Base-by-base conservation (phyloP, 2,113 vertebrate genomes). In the Hyla sarda region DNA sequence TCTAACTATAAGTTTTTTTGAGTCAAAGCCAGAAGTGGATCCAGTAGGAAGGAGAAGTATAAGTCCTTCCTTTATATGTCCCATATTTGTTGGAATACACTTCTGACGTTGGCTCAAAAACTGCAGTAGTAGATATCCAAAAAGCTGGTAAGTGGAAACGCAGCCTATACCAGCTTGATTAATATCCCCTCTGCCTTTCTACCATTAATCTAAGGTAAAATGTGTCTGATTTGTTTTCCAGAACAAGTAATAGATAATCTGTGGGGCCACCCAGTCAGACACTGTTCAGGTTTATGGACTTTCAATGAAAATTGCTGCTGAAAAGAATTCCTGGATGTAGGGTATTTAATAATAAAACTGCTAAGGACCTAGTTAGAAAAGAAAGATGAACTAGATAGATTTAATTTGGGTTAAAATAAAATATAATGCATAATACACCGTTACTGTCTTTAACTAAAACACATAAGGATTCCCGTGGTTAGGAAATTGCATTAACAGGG, bases 311-410 rank as follows among this genome's bases (percentile, higher is more conserved):
- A 77, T 52, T 32, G 6, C 23, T 11, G 13, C 74, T 25, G 48
- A 77, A 32, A 77, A 77, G 48, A 77, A 28, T 52, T 54, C 74
- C 23, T 54, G 28, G 52, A 54, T 77, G 74, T 54, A 19, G 48
- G n/a, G 32, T 54, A 19, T 54, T 25, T 5, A 32, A 77, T 77
- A 77, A 77, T 32, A 32, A 77, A 77, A 77, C 74, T 54, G 48
- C 21, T 11, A 77, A 54, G 48, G 28, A 52, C 25, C 41, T 77
- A 30, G 47, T 76, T 76, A 76, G n/a, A 30, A 50, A 75, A 30
- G 45, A 77, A 77, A 54, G n/a, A 77, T 77, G n/a, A 17, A 30
- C 13, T 30, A 52, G 48, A 77, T 32, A 54, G 47, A 77, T 77
- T 52, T 77, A 77, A 77, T 54, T 32, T 32, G 17, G 11, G 54